Evolutionary conservation across 2,888 invertebrate genomes (phyloP), one percentile per base, ranked within the genome.

Genomic region (Xiphydria camelus): DNA sequence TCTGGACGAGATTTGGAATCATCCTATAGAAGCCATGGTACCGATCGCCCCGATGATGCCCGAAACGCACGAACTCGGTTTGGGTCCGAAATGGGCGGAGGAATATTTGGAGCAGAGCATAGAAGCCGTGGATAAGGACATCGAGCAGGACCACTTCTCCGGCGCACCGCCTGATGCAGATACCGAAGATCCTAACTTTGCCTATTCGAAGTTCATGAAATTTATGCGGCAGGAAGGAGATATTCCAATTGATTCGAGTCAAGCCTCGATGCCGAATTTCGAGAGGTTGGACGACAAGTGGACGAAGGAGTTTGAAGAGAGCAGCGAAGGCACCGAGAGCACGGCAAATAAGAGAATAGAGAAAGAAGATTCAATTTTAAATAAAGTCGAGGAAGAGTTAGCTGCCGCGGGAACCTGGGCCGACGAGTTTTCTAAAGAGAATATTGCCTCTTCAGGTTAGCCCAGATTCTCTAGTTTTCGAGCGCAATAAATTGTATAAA

Each of bases 171-270:
- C 84, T 62, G 78, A 85, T 64, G 80, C 83, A 19, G 74, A 77
- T 36, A 77, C 82, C 59, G 78, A 81, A 61, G 85, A 88, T 75
- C 82, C 86, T 52, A 85, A 87, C 66, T 80, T 86, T 61, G 85
- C 84, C 15, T 86, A 88, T 68, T 89, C 88, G 41, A 81, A 90
- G 81, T 91, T 92, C 66, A 87, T 91, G 86, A 87, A 85, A 65
- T 91, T 91, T 69, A 90, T 92, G 85, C 84, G 85, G 65, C 85
- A 85, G 76, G 83, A 89, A 46, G 85, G 86, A 67, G 85, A 86
- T 54, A 73, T 82, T 38, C 78, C 81, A 47, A 70, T 86, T 32
- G 81, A 83, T 57, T 75, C 75, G 50, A 68, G 69, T 41, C 64
- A 77, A 47, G 66, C 70, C 44, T 41, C 46, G 40, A 51, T 74